A percentile compares a stretch with the other conserved stretches of the same genome.
These are phyloP conservation scores for Magallana nippona DNA, from an alignment of 2,888 invertebrate genomes.

Conservation along the genomic window DNA sequence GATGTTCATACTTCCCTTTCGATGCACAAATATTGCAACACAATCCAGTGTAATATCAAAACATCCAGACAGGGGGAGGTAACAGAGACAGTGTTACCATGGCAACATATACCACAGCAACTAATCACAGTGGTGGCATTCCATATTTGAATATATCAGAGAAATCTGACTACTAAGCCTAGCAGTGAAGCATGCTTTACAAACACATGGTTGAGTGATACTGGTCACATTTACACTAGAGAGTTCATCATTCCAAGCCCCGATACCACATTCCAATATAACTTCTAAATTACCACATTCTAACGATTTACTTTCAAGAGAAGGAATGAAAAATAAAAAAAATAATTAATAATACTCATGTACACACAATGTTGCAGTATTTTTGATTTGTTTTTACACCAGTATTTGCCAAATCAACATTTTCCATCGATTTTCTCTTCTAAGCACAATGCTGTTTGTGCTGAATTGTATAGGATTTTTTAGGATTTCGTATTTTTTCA, in stretches of 20 bases:
- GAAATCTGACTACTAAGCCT: conserved; percentile 41
- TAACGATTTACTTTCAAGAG: too few relatives aligned
- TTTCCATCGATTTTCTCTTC: too few relatives aligned
- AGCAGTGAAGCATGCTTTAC: conserved; percentile 40
- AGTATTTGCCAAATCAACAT: too few relatives aligned
- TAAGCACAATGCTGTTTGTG: too few relatives aligned
- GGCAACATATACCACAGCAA: conserved; percentile 8
- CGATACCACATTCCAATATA: not conserved
- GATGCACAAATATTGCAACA: not conserved
- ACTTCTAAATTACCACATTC: not conserved
- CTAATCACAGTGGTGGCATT: conserved; percentile 39
- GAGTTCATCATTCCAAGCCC: not conserved
- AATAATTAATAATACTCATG: too few relatives aligned
- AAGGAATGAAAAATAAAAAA: too few relatives aligned
- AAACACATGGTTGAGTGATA: not conserved
- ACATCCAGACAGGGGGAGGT: conserved; percentile 15
- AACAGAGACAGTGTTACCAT: conserved; percentile 25
- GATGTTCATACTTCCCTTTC: conserved; percentile 9
- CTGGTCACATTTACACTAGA: not conserved
- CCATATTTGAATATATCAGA: conserved; percentile 38
- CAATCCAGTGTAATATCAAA: not conserved
- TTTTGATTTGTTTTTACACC: too few relatives aligned
- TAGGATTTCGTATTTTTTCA: too few relatives aligned
- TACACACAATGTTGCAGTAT: too few relatives aligned
- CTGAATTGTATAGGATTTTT: too few relatives aligned